Evolutionary conservation across 2,797 vertebrate genomes (phyloP).

Genomic region (Melanotaenia pygmaea): DNA sequence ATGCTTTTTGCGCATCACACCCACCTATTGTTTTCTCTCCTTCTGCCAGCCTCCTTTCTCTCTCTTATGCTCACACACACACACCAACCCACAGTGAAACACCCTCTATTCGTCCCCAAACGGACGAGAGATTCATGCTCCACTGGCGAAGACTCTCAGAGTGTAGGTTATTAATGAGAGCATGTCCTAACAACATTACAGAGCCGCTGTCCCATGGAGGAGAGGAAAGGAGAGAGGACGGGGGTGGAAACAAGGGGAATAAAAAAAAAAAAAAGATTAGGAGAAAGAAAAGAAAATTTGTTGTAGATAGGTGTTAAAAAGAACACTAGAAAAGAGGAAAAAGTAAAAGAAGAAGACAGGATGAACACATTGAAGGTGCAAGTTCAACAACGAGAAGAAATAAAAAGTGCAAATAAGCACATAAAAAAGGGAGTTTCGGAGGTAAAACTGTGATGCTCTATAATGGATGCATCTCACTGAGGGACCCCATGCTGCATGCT

Average conservation of each 20-base stretch:
- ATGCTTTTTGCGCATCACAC: slow-evolving; percentile 31
- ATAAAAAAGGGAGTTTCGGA: background rate
- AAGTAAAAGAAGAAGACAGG: background rate
- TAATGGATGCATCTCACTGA: background rate
- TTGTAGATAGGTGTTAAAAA: background rate
- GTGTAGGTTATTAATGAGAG: slow-evolving; percentile 81
- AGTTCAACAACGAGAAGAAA: background rate
- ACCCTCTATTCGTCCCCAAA: slow-evolving; percentile 76
- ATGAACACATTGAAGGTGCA: background rate
- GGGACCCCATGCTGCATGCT: background rate
- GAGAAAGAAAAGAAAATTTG: background rate
- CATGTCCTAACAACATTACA: slow-evolving; percentile 76
- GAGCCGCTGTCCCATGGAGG: slow-evolving; percentile 63
- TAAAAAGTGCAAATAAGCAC: background rate
- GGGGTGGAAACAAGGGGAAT: background rate
- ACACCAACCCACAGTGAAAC: slow-evolving; percentile 45
- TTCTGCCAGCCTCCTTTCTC: slow-evolving; percentile 19
- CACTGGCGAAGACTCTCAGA: slow-evolving; percentile 68
- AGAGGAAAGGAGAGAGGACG: slow-evolving; percentile 9
- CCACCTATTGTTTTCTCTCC: slow-evolving; percentile 32
- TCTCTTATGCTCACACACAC: slow-evolving; percentile 5
- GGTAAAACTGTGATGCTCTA: background rate
- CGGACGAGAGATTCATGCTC: slow-evolving; percentile 69
- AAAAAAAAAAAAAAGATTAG: background rate
- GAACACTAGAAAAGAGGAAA: background rate